Evolutionary conservation across 2,888 invertebrate genomes (phyloP), one percentile per base, ranked within the genome.

Genomic region (Sacculina carcini): DNA sequence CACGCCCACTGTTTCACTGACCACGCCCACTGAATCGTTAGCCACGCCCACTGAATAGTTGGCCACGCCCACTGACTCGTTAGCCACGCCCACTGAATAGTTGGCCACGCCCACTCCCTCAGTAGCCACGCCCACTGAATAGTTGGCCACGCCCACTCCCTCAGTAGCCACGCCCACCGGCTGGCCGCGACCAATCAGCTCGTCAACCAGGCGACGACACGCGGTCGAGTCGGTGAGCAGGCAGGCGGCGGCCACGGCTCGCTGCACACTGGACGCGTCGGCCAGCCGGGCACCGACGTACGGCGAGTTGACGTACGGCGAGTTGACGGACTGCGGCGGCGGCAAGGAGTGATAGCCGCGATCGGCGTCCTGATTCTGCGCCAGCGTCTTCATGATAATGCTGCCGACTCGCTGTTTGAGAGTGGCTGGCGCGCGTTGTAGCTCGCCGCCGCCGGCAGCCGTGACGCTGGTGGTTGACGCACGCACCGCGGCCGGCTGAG

Each of bases 321-420:
- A n/a, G n/a, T n/a, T n/a, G n/a, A n/a, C n/a, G n/a, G n/a, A n/a
- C n/a, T n/a, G n/a, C n/a, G n/a, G n/a, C n/a, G n/a, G n/a, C n/a
- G n/a, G n/a, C n/a, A n/a, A n/a, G n/a, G n/a, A n/a, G n/a, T n/a
- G n/a, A n/a, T n/a, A n/a, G n/a, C n/a, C 50, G 4, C 61, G 66
- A 61, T 76, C 76, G 49, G 71, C 68, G 31, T 75, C 75, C 0
- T 75, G 79, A 63, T 87, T 89, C 62, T 87, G 85, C 42, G 86
- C 86, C 55, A 87, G 68, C 49, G 86, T 86, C 63, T 84, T 84
- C 63, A 86, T 77, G 2, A 89, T 80, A 61, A 87, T 73, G 53
- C 75, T 81, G 66, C 85, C 86, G 54, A 89, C 81, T 60, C 87
- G 73, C 62, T 87, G 85, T 63, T 86, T 87, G 10, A 87, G 68